Base-by-base conservation (phyloP, 2,888 invertebrate genomes). In the Coelopa pilipes region DNA sequence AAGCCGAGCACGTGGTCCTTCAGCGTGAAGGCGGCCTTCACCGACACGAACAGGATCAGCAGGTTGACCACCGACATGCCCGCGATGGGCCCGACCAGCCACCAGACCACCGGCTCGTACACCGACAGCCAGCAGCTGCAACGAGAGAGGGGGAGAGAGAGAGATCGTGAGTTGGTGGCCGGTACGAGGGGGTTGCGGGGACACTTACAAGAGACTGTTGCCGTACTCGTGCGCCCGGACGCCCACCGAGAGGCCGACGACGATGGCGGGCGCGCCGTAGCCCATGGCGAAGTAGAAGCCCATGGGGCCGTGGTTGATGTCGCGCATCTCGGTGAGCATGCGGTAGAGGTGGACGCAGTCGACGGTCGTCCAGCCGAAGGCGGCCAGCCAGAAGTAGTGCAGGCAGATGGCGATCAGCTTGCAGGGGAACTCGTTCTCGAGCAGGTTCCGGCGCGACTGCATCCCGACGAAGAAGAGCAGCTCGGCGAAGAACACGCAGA, bases 241-340 rank as follows among this genome's bases (percentile, higher is more conserved):
- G 0, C 96, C 96, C 45, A 34, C 34, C 34, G 34, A 34, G 34
- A 34, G 34, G 34, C 34, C 34, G 34, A 98, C 95, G 65, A 95
- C 92, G 15, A 98, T 92, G 0, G 97, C 97, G 0, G 98, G 98
- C 76, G 94, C 91, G 73, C 95, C 97, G 86, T 97, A 98, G 17
- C 97, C 98, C 83, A 96, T 91, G 17, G 95, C 94, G 81, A 96
- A 95, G 86, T 96, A 98, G 85, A 97, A 96, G 75, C 92, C 90
- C 93, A 98, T 95, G 50, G 95, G 94, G 5, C 96, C 98, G 86
- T 97, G 96, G 89, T 98, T 98, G 66, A 98, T 96, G 87, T 98
- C 97, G 4, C 98, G 90, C 90, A 98, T 94, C 89, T 98, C 98
- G 2, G 97, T 96, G 79, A 98, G 89, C 92, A 98, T 95, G 63